Conservation (phyloP, 1,140 invertebrate species). For the Frieseomelitta varia region DNA sequence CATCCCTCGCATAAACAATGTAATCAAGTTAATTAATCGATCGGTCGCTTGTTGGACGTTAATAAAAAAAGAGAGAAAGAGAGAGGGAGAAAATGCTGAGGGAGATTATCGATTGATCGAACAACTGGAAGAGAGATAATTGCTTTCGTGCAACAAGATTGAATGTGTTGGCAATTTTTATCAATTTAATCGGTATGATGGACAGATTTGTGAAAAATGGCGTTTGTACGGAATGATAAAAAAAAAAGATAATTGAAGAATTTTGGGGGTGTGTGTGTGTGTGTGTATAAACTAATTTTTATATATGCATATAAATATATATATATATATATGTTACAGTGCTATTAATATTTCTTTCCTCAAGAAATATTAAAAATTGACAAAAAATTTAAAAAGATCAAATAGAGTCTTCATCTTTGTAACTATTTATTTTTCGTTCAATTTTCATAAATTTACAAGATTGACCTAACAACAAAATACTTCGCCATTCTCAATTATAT, state of each 20-base stretch:
- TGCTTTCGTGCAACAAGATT: neutral
- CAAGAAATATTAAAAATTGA: too few species aligned
- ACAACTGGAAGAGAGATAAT: neutral
- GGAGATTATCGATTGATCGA: neutral
- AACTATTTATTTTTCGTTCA: too few species aligned
- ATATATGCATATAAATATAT: too few species aligned
- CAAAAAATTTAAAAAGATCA: too few species aligned
- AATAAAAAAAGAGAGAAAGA: neutral
- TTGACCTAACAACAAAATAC: too few species aligned
- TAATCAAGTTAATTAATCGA: slow-evolving; percentile 37
- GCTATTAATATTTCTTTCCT: too few species aligned
- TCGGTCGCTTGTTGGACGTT: slow-evolving; percentile 11
- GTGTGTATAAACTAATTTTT: too few species aligned
- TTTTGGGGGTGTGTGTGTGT: too few species aligned
- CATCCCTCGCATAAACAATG: slow-evolving; percentile 10
- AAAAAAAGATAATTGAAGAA: neutral
- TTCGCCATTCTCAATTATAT: too few species aligned
- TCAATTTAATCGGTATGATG: neutral
- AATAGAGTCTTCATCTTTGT: too few species aligned
- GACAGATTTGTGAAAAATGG: neutral
- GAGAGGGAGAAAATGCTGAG: neutral
- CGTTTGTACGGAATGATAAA: neutral
- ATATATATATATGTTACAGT: too few species aligned
- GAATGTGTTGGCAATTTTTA: neutral
- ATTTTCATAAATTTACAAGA: too few species aligned